Conservation (phyloP, 2,113 vertebrate genomes). For the Grammatotria lemairii region DNA sequence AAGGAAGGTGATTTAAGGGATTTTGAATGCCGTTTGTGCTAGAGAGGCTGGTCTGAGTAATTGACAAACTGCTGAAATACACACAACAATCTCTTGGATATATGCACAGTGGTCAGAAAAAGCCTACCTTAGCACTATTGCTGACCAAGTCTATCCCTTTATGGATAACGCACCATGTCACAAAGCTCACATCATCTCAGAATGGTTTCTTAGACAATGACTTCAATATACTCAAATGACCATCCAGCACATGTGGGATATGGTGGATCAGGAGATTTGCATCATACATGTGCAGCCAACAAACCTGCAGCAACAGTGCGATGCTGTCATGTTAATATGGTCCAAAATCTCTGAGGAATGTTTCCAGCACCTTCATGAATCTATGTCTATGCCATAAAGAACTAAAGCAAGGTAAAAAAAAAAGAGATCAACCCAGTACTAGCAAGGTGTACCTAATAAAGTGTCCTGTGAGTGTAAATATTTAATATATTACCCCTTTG, state of each 20-base stretch:
- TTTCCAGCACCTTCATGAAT: background rate
- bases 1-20: background rate
- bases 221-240: background rate
- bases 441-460: background rate
- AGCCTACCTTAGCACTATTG: background rate
- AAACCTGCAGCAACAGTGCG: background rate
- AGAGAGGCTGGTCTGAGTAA: background rate
- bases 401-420: background rate
- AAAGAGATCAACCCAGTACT: background rate
- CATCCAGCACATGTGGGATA: background rate
- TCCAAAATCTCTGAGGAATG: background rate
- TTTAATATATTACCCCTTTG: background rate
- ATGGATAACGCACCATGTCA: background rate
- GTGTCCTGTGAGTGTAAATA: background rate
- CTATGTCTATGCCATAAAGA: background rate
- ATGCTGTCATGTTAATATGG: background rate
- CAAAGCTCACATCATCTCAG: background rate
- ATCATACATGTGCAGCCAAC: fast-evolving
- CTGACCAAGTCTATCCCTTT: background rate
- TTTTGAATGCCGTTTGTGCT: background rate
- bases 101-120: background rate
- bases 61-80: background rate
- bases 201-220: background rate
- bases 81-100: background rate
- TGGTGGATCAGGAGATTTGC: background rate